Evolutionary conservation across 2,797 vertebrate species (phyloP).

Genomic region (Rhadinocentrus ornatus): DNA sequence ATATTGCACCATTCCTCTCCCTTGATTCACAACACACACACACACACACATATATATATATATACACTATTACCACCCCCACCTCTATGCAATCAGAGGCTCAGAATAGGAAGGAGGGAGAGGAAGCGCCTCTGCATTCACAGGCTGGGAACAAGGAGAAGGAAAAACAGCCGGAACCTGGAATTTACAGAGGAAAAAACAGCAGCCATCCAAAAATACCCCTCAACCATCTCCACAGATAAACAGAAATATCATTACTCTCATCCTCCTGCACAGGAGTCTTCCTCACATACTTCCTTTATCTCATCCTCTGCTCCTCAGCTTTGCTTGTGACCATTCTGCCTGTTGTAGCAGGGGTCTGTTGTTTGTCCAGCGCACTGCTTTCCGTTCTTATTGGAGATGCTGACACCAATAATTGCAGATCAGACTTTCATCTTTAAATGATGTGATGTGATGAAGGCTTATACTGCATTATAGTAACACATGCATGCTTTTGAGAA

Average conservation of each 20-base stretch:
- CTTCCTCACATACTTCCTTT: constrained; percentile 67
- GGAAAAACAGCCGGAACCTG: constrained; percentile 86
- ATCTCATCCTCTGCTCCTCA: constrained; percentile 43
- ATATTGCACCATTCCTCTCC: constrained; percentile 62
- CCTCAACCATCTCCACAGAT: constrained; percentile 82
- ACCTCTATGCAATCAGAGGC: constrained; percentile 83
- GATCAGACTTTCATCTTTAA: constrained; percentile 26
- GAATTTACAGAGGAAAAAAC: constrained; percentile 88
- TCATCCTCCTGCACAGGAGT: constrained; percentile 64
- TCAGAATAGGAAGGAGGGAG: constrained; percentile 88
- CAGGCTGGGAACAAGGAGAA: constrained; percentile 86
- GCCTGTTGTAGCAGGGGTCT: constrained; percentile 3
- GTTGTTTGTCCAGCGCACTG: constrained; percentile 12
- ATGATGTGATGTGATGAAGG: not conserved
- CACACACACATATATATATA: constrained; percentile 24
- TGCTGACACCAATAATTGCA: constrained; percentile 14
- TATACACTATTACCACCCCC: constrained; percentile 63
- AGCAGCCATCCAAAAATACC: constrained; percentile 85
- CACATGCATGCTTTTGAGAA: not conserved
- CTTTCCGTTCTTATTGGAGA: not conserved
- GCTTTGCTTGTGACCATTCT: constrained; percentile 15
- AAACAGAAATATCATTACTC: constrained; percentile 84
- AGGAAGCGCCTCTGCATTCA: constrained; percentile 85
- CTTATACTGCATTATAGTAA: constrained; percentile 4
- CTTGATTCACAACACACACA: constrained; percentile 47